Conservation (phyloP, 1,140 invertebrate species). For the Trichonephila clavipes region DNA sequence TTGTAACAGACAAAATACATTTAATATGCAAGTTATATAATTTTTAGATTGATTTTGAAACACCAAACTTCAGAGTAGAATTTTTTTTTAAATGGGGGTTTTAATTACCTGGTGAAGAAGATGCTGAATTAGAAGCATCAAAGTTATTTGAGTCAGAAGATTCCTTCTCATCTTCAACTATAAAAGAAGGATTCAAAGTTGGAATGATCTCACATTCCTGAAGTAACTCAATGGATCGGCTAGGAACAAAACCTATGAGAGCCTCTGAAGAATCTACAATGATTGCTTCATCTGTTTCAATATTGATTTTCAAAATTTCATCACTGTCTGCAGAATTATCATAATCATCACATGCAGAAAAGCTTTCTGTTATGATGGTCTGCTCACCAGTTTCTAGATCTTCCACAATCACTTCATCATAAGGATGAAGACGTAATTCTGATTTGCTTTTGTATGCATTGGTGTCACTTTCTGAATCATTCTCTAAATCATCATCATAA, state of each 20-base stretch:
- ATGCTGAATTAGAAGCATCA: conserved; percentile 42
- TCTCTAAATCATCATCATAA: conserved; percentile 35
- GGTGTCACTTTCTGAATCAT: conserved; percentile 19
- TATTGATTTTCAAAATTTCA: conserved; percentile 84
- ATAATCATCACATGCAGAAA: conserved; percentile 75
- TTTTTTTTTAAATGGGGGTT: neutral
- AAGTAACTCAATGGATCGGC: conserved; percentile 78
- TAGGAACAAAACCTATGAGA: conserved; percentile 78
- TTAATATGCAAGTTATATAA: too few species aligned
- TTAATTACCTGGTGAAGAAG: conserved; percentile 58
- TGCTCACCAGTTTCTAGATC: conserved; percentile 72
- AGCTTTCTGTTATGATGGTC: conserved; percentile 73
- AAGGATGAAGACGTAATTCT: conserved; percentile 11
- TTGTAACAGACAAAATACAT: too few species aligned
- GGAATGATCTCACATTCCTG: conserved; percentile 67
- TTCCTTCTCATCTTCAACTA: conserved; percentile 60
- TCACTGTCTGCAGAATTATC: conserved; percentile 79
- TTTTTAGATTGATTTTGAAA: too few species aligned
- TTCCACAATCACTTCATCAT: conserved; percentile 80
- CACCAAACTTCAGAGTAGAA: too few species aligned
- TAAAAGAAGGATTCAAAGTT: conserved; percentile 25
- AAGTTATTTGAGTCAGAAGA: conserved; percentile 25
- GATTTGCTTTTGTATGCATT: conserved; percentile 5
- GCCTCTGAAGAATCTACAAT: conserved; percentile 81
- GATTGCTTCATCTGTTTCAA: conserved; percentile 83